Conservation (phyloP, 2,888 invertebrate species). For the Amaurobius ferox region DNA sequence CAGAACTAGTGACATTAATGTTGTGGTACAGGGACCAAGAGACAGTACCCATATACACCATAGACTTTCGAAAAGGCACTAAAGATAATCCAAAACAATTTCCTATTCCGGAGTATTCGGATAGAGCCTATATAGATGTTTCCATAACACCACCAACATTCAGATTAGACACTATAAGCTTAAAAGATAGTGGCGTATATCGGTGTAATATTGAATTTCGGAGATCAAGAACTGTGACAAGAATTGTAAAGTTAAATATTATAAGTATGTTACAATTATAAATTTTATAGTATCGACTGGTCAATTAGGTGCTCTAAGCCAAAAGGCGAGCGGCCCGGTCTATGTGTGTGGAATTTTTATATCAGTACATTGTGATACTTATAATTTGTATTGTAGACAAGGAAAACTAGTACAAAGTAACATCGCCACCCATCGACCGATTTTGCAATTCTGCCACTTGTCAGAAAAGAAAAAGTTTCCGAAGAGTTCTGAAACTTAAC, state of each 20-base stretch:
- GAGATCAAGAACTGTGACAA: constrained; percentile 57
- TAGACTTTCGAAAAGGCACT: constrained; percentile 65
- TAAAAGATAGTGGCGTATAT: constrained; percentile 61
- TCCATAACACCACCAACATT: constrained; percentile 47
- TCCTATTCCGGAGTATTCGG: constrained; percentile 42
- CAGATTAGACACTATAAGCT: constrained; percentile 38
- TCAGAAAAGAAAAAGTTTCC: too few species aligned
- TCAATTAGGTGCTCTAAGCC: too few species aligned
- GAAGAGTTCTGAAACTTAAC: too few species aligned
- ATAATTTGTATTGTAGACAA: too few species aligned
- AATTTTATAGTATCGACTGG: too few species aligned
- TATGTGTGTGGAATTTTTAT: too few species aligned
- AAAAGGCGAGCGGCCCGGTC: too few species aligned
- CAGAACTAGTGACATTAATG: constrained; percentile 52
- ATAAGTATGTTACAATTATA: constrained; percentile 65
- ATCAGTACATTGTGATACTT: too few species aligned
- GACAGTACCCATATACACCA: constrained; percentile 59
- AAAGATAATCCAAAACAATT: constrained; percentile 68
- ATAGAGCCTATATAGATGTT: constrained; percentile 68
- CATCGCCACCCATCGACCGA: too few species aligned
- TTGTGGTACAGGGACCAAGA: constrained; percentile 67
- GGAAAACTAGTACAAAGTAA: too few species aligned
- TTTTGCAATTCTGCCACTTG: too few species aligned
- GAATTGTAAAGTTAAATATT: constrained; percentile 65
- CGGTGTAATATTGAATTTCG: constrained; percentile 66